Evolutionary conservation across 1,140 invertebrate genomes (phyloP), one percentile per base, ranked within the genome.

Genomic region (Hetaerina americana): DNA sequence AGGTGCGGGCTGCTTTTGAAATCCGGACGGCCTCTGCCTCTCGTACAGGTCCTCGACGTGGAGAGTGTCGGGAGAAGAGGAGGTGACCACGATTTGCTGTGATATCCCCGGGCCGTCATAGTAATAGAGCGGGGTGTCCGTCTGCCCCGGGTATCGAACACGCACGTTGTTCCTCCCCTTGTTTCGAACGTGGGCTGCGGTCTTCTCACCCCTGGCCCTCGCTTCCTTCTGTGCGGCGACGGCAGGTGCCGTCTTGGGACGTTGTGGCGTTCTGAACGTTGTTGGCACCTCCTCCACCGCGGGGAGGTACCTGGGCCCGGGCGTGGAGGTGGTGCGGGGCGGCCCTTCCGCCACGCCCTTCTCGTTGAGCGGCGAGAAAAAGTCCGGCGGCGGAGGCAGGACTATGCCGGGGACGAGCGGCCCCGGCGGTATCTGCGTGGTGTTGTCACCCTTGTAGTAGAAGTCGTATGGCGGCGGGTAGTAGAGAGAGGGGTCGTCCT

Each of bases 391-490:
- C 0, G 93, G 93, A 3, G 93, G 92, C 29, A 95, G 80, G 18
- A 94, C 89, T 67, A 95, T 92, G 25, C 93, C 93, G 2, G 93
- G 93, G 5, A 94, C 92, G 66, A 94, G 79, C 0, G 92, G 93
- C 69, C 93, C 93, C 0, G 92, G 89, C 18, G 91, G 89, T 40
- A 94, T 91, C 24, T 82, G 82, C 27, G 88, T 90, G 0, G 88
- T 84, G 79, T 94, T 92, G 76, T 92, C 91, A 76, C 85, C 87
- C 73, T 84, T 85, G 80, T 93, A 94, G 72, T 89, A 88, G 81
- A 94, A 94, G 81, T 91, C 93, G 81, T 94, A 94, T 0, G 91
- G 90, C 75, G 92, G 92, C 73, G 92, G 92, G 85, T 94, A 93
- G 77, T 93, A 94, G 22, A 94, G 88, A 69, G 92, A 93, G 76